Base-by-base conservation (phyloP, 2,888 invertebrate species). In the Aleiodes testaceus region DNA sequence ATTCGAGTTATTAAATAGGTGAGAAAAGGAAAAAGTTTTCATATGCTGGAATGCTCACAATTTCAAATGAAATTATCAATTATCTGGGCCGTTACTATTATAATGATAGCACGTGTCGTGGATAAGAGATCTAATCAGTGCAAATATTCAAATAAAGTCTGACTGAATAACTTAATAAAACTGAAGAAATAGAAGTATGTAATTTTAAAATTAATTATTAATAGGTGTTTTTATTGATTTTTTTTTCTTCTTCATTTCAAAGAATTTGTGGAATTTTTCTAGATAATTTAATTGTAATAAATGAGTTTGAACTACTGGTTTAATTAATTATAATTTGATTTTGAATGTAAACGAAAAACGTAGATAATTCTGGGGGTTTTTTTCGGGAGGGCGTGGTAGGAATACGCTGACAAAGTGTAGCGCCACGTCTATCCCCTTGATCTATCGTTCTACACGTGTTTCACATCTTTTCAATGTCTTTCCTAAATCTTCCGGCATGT, bases 401-500 rank as follows among this genome's bases (percentile, higher is more conserved):
- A 16, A 59, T 9, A 72, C 72, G 75, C 74, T 82, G 81, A 82
- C 82, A 82, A 82, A 82, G 78, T 80, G 79, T 77, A 74, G 72
- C 73, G 63, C 72, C 64, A 66, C 75, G 70, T 68, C 63, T 73
- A 74, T 74, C 65, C 73, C 66, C 66, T 75, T 78, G 77, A 81
- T 79, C 74, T 76, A 80, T 80, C 76, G 78, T 75, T 74, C 73
- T 79, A 79, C 81, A 81, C 81, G 80, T 80, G 80, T 80, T 80
- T 74, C 78, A 75, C 80, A 79, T 75, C 74, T 74, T 74, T 72
- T 66, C 69, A 67, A 64, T 64, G 67, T 55, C 42, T 64, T 66
- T 59, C 26, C 45, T 63, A 63, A 63, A 63, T 63, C 63, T 63
- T 47, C 36, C 52, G 36, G 36, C 14, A 55, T 36, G 59, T 59